Evolutionary conservation across 1,140 invertebrate species (phyloP).

Genomic region (Akabosia matsudoensis): DNA sequence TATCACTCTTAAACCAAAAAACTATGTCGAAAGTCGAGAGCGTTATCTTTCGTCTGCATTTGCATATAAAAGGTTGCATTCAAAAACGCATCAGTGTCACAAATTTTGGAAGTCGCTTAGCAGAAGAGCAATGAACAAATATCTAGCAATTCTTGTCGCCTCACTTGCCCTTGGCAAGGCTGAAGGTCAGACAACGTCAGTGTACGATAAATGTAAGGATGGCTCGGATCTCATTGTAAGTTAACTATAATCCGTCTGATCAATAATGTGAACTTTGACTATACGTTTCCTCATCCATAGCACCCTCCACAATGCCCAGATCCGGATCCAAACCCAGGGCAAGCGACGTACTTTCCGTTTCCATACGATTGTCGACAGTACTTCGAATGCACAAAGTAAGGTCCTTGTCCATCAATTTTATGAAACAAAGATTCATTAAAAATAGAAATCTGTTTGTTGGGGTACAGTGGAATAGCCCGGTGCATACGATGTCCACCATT

Average conservation of each 20-base stretch:
- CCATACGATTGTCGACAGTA: neutral
- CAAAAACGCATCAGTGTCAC: no score
- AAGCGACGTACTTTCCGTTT: neutral
- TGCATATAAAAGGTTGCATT: no score
- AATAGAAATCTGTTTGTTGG: neutral
- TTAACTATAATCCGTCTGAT: no score
- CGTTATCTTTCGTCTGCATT: no score
- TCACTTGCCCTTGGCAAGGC: no score
- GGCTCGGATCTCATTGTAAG: neutral
- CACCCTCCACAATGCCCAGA: neutral
- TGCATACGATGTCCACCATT: neutral
- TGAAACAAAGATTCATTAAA: neutral
- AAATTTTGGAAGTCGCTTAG: no score
- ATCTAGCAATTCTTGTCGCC: no score
- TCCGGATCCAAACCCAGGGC: neutral
- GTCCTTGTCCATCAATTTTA: no score
- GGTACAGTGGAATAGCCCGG: neutral
- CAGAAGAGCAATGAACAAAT: no score
- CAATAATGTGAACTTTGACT: neutral
- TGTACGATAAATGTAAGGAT: neutral
- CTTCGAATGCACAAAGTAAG: neutral
- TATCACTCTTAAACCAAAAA: no score
- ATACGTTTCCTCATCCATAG: neutral
- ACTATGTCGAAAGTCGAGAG: no score
- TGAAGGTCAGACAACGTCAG: no score